Conservation (phyloP, 2,888 invertebrate genomes). For the Andrena flavipes region DNA sequence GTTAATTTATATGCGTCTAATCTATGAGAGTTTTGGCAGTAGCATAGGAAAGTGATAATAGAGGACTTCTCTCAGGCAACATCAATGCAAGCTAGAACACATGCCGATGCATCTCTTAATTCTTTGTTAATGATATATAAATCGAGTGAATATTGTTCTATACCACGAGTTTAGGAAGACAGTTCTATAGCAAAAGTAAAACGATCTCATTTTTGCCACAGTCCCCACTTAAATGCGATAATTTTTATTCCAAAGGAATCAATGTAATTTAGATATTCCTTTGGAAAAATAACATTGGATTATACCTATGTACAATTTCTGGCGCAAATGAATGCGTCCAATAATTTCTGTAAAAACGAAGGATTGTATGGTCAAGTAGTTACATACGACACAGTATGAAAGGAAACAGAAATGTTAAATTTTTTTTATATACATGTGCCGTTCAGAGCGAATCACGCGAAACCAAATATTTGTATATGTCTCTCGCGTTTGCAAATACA, state of each 20-base stretch:
- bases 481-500: too few species aligned
- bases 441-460: background rate
- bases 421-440: background rate
- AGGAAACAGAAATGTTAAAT: background rate
- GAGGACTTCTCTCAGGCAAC: constrained; percentile 78
- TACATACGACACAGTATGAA: background rate
- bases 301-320: background rate
- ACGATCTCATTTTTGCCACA: background rate
- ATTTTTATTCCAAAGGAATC: background rate
- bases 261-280: background rate
- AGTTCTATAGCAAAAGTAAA: constrained; percentile 28
- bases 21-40: constrained; percentile 48
- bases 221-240: background rate
- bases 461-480: background rate
- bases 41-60: constrained; percentile 59
- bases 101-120: constrained; percentile 75
- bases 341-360: background rate
- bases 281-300: background rate
- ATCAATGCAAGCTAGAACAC: constrained; percentile 82
- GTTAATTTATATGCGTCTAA: constrained; percentile 46
- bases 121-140: constrained; percentile 57
- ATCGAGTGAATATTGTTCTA: constrained; percentile 42
- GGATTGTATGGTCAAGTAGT: background rate
- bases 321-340: background rate
- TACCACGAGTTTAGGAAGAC: constrained; percentile 48